Conservation (phyloP, 2,888 invertebrate genomes). For the Nineta flava region DNA sequence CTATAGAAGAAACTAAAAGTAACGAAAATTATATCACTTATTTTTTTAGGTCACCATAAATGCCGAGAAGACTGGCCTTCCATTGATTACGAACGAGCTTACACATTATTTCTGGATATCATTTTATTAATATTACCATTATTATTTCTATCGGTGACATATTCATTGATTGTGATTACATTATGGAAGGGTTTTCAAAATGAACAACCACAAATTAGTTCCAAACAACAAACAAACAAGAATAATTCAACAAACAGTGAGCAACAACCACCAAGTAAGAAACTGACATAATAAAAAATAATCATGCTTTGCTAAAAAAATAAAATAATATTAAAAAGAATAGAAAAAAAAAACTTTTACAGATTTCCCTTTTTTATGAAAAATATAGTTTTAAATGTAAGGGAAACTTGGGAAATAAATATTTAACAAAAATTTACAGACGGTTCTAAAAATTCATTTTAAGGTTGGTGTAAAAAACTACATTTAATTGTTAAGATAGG, state of each 20-base stretch:
- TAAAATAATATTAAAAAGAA: neutral
- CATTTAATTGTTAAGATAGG: no score
- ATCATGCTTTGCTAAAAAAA: neutral
- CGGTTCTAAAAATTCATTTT: no score
- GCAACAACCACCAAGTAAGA: neutral
- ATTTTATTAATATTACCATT: constrained; percentile 49
- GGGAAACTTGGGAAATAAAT: no score
- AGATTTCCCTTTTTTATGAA: no score
- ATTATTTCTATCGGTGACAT: constrained; percentile 44
- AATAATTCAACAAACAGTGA: no score
- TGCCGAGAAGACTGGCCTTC: constrained; percentile 44
- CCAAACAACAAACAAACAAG: no score
- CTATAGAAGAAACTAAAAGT: no score
- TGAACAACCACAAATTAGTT: constrained; percentile 17
- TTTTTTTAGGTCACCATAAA: constrained; percentile 36
- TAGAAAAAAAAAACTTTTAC: no score
- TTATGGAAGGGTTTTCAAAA: constrained; percentile 29
- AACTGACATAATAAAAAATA: neutral
- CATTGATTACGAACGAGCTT: constrained; percentile 35
- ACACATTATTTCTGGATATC: constrained; percentile 44
- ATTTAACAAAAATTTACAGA: no score
- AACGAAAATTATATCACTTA: no score
- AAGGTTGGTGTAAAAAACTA: no score
- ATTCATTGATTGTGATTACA: constrained; percentile 37
- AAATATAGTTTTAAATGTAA: no score